Percentiles rank a stretch among this genome's conserved stretches.
Conservation (phyloP, 2,113 vertebrate genomes). For the Sylvicapra grimmia region DNA sequence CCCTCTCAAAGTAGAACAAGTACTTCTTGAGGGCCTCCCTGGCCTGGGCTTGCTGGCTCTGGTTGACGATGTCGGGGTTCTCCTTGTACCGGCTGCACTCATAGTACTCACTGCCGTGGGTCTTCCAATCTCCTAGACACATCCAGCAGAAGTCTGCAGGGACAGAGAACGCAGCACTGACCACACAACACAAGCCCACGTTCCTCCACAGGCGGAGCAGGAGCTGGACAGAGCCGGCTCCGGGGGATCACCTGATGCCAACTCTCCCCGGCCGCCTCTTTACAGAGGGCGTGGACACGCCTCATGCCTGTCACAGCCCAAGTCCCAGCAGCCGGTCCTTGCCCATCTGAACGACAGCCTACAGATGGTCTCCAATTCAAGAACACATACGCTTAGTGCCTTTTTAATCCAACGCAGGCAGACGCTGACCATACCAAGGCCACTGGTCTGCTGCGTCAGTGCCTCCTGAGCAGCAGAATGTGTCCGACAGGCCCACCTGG, state of each 20-base stretch:
- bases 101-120: constrained; percentile 98
- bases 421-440: background rate
- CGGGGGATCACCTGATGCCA: background rate
- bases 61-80: constrained; percentile 99
- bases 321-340: background rate
- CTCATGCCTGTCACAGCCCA: background rate
- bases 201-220: background rate
- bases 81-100: constrained; percentile 99
- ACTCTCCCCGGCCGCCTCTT: background rate
- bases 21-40: constrained; percentile 99
- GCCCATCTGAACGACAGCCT: background rate
- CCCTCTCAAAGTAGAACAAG: constrained; percentile 99
- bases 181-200: background rate
- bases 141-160: constrained; percentile 99
- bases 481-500: background rate
- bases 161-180: constrained; percentile 53
- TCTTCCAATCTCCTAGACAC: constrained; percentile 99
- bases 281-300: background rate
- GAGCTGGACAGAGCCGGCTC: background rate
- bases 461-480: background rate
- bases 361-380: background rate
- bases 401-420: background rate
- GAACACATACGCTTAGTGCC: background rate
- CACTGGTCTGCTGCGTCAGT: background rate
- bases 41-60: constrained; percentile 99